These are phyloP conservation scores for Hippocampus guttulatus DNA, from an alignment of 2,113 vertebrate species.

Conservation along the genomic window DNA sequence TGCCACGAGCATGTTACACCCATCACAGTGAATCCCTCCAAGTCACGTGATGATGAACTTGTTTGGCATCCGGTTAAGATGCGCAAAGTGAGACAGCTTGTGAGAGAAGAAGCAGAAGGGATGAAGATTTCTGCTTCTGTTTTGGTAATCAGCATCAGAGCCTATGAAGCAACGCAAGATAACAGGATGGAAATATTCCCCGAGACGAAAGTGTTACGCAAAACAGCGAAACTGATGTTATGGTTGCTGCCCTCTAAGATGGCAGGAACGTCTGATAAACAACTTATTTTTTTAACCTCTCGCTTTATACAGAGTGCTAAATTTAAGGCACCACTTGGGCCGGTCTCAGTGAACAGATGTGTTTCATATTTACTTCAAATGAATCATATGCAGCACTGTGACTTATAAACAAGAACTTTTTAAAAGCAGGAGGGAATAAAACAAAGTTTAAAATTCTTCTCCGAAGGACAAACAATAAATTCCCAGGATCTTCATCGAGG, in stretches of 20 bases:
- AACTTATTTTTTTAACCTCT: not conserved
- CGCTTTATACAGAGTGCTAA: not conserved
- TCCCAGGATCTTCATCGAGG: not conserved
- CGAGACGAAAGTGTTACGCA: not conserved
- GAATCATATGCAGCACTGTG: not conserved
- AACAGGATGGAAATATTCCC: slow-evolving; percentile 3
- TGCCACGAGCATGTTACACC: not conserved
- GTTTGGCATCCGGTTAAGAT: slow-evolving; percentile 1
- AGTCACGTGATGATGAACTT: not conserved
- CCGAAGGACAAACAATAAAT: not conserved
- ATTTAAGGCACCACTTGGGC: not conserved
- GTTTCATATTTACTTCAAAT: not conserved
- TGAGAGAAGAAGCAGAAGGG: not conserved
- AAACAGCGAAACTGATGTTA: not conserved
- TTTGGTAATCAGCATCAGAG: not conserved
- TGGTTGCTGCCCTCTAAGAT: not conserved
- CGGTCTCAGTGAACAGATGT: not conserved
- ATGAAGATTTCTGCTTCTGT: not conserved
- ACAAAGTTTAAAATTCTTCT: not conserved
- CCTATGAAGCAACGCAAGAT: not conserved
- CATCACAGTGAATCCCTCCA: not conserved
- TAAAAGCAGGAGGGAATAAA: not conserved
- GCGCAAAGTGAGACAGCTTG: not conserved
- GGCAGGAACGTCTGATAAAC: not conserved
- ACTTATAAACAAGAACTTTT: not conserved